Base-by-base conservation (phyloP, 2,888 invertebrate species). In the Caenorhabditis uteleia region DNA sequence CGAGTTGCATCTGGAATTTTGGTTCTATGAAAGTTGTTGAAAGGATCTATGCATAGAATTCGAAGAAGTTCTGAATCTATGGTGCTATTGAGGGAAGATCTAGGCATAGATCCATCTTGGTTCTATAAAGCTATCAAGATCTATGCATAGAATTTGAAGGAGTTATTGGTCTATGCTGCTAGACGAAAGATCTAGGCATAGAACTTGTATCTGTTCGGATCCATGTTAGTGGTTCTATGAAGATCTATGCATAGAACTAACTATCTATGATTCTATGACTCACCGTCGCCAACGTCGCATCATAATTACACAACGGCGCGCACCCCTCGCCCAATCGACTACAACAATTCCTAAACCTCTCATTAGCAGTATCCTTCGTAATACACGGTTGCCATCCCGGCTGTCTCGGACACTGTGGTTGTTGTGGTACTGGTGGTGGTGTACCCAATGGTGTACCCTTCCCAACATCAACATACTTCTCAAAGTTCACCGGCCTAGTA, bases 341-440 rank as follows among this genome's bases (percentile, higher is more conserved):
- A 34, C 82, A 82, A 42, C 82, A 82, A 59, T 77, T 80, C n/a
- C 70, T 64, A 71, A 82, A 82, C 25, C 81, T 70, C 34, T 77
- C 74, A 29, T 80, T 79, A 27, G 78, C 79, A 7, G 71, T 51
- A 7, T 78, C 75, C 50, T 82, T 82, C 10, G 76, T 61, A 36
- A 82, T 77, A 62, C 82, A 82, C 20, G 82, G 80, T 50, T 77
- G 74, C 79, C 79, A 82, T 60, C 77, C 79, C 20, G 80, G 79
- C 49, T 79, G 80, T 34, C 74, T 68, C 25, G 82, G 80, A 44
- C 82, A 82, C 68, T 59, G 59, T 3, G 59, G 44, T 33, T 2
- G 29, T 16, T n/a, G 20, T 26, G 36, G 25, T 36, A 47, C 62
- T 47, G 43, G 49, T 43, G 50, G 53, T 47, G 66, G 48, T 47